These are phyloP conservation scores for Cnemophilus loriae DNA, from an alignment of 2,113 vertebrate species.

Conservation along the genomic window DNA sequence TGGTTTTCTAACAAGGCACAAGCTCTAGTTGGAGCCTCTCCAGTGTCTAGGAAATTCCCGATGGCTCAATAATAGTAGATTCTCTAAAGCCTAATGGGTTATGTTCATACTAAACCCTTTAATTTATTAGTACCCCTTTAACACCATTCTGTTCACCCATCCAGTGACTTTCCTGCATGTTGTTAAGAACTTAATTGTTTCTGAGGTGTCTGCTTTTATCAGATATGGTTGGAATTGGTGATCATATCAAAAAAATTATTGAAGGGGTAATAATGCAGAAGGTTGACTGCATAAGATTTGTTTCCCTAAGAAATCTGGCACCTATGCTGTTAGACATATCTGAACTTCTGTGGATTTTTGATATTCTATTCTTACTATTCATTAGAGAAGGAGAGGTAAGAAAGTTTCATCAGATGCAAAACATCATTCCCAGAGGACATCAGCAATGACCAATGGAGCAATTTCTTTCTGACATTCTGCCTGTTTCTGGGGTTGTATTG, in stretches of 20 bases:
- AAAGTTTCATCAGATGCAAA: not conserved
- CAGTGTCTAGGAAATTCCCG: not conserved
- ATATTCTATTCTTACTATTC: not conserved
- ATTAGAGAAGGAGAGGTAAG: not conserved
- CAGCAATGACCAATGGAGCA: not conserved
- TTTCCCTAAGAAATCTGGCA: not conserved
- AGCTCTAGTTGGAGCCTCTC: not conserved
- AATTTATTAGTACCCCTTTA: not conserved
- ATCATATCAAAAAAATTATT: not conserved
- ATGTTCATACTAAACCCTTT: not conserved
- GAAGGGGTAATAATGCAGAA: not conserved
- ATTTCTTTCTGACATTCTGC: not conserved
- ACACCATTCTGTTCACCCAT: not conserved
- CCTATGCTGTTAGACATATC: not conserved
- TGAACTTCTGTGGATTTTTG: not conserved
- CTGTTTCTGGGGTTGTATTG: not conserved
- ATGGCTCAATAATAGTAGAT: not conserved
- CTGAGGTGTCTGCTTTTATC: not conserved
- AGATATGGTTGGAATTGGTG: not conserved
- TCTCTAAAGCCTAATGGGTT: not conserved
- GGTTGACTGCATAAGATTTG: not conserved
- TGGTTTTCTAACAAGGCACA: slow-evolving; percentile 4
- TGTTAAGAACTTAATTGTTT: not conserved
- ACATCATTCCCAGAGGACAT: not conserved
- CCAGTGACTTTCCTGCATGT: not conserved